Conservation (phyloP, 2,113 vertebrate genomes). For the Galemys pyrenaicus region DNA sequence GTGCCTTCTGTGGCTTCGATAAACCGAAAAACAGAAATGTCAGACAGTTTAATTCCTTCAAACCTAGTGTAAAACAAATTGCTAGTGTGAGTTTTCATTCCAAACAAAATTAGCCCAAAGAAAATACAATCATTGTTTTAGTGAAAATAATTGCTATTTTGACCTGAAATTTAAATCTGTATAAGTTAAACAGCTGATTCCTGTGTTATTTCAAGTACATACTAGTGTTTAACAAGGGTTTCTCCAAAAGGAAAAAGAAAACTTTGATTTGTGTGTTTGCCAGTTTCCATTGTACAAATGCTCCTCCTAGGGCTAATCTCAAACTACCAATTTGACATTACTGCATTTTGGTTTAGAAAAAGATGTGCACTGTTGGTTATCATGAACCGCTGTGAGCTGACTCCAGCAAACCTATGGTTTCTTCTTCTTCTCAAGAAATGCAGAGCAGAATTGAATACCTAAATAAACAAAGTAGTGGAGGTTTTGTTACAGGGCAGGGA, state of each 20-base stretch:
- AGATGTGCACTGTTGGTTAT: neutral
- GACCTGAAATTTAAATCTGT: slow-evolving; percentile 28
- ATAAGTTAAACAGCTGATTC: neutral
- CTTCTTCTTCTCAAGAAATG: slow-evolving; percentile 25
- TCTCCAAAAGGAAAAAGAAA: neutral
- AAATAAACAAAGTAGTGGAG: neutral
- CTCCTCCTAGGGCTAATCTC: neutral
- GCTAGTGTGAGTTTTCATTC: slow-evolving; percentile 4
- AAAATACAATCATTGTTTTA: slow-evolving; percentile 45
- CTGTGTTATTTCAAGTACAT: neutral
- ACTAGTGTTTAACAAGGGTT: neutral
- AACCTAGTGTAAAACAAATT: slow-evolving; percentile 16
- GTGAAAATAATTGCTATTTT: slow-evolving; percentile 38
- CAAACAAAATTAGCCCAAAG: slow-evolving; percentile 18
- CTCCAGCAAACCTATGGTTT: no score
- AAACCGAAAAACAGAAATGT: slow-evolving; percentile 28
- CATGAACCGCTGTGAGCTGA: neutral
- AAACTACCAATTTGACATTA: neutral
- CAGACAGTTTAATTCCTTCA: neutral
- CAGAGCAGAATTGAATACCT: neutral
- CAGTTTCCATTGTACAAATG: neutral
- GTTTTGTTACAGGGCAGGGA: no score
- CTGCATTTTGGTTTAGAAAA: neutral
- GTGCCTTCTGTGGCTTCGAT: neutral
- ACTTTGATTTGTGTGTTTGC: neutral